Percentiles rank a stretch among this genome's conserved stretches.
Evolutionary conservation across 23 tunicate genomes (phyloP).

Genomic region (Halocynthia aurantium): DNA sequence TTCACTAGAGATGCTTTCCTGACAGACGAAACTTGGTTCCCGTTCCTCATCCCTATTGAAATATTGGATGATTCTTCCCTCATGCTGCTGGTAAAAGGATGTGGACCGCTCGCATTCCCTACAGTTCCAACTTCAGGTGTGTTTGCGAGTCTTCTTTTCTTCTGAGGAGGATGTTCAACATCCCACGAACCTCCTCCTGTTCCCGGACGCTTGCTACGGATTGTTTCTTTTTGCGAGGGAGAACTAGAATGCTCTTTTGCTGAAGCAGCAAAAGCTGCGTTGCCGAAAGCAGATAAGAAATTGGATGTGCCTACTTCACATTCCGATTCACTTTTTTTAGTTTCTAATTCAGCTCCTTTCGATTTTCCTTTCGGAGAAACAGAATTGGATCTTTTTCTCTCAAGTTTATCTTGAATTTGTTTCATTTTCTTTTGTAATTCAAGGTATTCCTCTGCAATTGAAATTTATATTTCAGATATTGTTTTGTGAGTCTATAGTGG

Average conservation of each 20-base stretch:
- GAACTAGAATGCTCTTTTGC: neutral
- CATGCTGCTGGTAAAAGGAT: conserved; percentile 10
- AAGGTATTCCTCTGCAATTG: conserved; percentile 47
- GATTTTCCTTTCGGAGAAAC: neutral
- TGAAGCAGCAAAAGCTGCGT: conserved; percentile 1
- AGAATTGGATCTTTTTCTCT: conserved; percentile 10
- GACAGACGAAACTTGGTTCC: neutral
- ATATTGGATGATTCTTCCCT: neutral
- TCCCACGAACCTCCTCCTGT: neutral
- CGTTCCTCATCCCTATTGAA: neutral
- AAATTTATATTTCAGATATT: neutral
- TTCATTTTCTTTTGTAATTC: conserved; percentile 59
- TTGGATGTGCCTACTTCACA: neutral
- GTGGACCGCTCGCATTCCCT: neutral
- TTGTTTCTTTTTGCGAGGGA: neutral
- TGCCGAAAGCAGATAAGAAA: neutral
- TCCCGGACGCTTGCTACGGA: neutral
- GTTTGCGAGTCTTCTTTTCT: conserved; percentile 39
- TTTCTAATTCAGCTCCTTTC: neutral
- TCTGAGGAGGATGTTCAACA: conserved; percentile 48
- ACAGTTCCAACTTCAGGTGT: neutral
- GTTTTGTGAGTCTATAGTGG: neutral
- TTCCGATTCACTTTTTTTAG: neutral
- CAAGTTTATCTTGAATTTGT: conserved; percentile 60
- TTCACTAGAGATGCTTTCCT: neutral